These are phyloP conservation scores for Ciconia stormi DNA, from an alignment of 2,113 vertebrate genomes.

Conservation along the genomic window DNA sequence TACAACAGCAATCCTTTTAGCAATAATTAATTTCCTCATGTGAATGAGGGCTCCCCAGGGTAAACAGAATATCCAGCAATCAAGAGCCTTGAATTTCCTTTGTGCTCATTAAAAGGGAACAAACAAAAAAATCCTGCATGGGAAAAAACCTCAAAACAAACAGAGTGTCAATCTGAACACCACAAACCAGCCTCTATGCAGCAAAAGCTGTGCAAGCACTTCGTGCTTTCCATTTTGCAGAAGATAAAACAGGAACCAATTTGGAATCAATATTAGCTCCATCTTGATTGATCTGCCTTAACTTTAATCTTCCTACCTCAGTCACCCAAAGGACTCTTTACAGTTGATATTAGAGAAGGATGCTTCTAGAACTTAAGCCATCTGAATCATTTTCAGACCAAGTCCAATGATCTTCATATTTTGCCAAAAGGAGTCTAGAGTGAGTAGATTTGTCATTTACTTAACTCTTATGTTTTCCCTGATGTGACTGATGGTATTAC, in stretches of 20 bases:
- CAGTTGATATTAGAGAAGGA: background rate
- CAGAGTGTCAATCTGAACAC: background rate
- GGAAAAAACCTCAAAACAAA: background rate
- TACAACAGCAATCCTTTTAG: background rate
- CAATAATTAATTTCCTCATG: background rate
- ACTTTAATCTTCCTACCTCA: background rate
- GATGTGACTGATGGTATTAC: fast-evolving
- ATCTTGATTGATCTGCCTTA: background rate
- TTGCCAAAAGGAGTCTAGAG: background rate
- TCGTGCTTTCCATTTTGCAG: background rate
- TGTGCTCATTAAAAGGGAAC: background rate
- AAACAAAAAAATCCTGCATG: background rate
- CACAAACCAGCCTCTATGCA: background rate
- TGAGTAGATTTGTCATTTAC: background rate
- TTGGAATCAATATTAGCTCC: background rate
- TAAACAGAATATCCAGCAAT: background rate
- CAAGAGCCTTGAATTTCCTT: background rate
- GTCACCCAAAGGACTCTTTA: background rate
- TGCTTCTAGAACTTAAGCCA: background rate
- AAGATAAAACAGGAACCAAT: background rate
- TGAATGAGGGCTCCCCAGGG: background rate
- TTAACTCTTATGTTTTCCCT: background rate
- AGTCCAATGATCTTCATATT: background rate
- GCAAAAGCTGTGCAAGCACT: background rate
- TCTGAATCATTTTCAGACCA: background rate